Evolutionary conservation across 2,113 vertebrate species (phyloP), one percentile per base, ranked within the genome.

Genomic region (Trochalopteron elliotii): DNA sequence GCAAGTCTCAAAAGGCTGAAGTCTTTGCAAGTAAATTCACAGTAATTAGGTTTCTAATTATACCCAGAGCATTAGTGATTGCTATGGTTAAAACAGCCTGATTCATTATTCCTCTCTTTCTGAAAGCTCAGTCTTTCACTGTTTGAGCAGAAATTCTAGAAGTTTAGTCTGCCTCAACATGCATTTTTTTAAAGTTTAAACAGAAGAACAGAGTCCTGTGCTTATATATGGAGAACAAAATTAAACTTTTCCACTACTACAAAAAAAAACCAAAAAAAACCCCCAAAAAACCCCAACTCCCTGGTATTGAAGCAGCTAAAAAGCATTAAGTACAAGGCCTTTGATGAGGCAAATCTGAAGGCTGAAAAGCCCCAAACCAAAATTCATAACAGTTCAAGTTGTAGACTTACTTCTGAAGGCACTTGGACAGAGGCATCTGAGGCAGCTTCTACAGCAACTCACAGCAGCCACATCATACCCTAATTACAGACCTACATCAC

Each of bases 1-100:
- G 74, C 72, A 90, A 92, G 75, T 86, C 92, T 97, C 92, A 92
- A 91, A 90, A 93, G 90, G 88, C 90, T 93, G 76, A 64, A 86
- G 75, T 42, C 92, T 86, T 78, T 81, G 86, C 76, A 95, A 88
- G 85, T 87, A 86, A 95, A 96, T 88, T 94, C 72, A 88, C 33
- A 75, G 67, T 90, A 96, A 96, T 96, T 92, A 96, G 88, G 53
- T 89, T 96, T 92, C 92, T 96, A 97, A 96, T 97, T 96, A 89
- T 96, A 96, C 64, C 56, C n/a, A 63, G 3, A 93, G 56, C 85
- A 75, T 64, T 75, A 93, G 68, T 23, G 68, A 92, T 53, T 81
- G 52, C 96, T 64, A 78, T 6, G 17, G 76, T 77, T 95, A 86
- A 92, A 93, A 70, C 25, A 35, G 63, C 72, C 64, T 49, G 49